These are phyloP conservation scores for Aptenodytes patagonicus DNA, from an alignment of 2,113 vertebrate species.

Conservation along the genomic window DNA sequence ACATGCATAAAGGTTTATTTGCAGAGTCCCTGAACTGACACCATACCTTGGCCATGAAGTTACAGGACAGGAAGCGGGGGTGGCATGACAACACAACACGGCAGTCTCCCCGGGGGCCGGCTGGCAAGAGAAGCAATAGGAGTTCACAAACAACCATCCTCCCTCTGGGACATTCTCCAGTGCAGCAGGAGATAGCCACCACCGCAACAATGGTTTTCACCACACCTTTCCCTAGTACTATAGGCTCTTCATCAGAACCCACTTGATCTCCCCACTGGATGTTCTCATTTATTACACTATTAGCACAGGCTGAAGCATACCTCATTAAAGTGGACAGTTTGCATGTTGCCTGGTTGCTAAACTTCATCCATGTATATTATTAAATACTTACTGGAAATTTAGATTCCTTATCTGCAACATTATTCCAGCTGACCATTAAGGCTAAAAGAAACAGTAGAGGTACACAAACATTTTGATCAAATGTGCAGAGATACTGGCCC, in stretches of 20 bases:
- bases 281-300: neutral
- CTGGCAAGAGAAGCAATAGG: neutral
- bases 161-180: neutral
- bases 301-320: neutral
- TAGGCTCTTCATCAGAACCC: neutral
- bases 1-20: neutral
- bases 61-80: neutral
- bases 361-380: neutral
- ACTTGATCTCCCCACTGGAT: neutral
- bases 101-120: neutral
- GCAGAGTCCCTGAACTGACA: neutral
- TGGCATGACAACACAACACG: neutral
- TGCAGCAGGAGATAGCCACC: neutral
- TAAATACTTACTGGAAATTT: neutral
- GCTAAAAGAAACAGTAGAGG: neutral
- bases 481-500: neutral
- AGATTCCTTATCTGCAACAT: neutral
- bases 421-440: neutral
- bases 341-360: neutral
- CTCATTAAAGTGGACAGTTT: neutral
- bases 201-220: neutral
- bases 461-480: neutral
- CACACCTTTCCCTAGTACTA: neutral
- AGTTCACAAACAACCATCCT: neutral
- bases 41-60: neutral